Conservation (phyloP, 2,888 invertebrate species). For the Conomelus anceps region DNA sequence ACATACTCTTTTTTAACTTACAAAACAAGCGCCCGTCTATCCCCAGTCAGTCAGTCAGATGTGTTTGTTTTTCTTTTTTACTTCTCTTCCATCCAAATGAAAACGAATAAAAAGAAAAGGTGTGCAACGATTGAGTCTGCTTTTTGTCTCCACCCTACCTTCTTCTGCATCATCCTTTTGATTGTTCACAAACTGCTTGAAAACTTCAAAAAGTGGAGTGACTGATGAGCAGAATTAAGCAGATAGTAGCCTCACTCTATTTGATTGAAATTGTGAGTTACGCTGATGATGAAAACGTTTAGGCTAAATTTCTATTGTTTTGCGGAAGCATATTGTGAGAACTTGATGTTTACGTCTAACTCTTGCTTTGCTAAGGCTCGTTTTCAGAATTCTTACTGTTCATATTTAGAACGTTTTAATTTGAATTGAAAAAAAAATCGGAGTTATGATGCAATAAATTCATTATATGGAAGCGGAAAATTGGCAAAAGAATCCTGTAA, state of each 20-base stretch:
- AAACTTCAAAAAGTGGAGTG: background rate
- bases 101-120: background rate
- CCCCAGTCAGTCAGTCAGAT: background rate
- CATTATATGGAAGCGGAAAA: too few species aligned
- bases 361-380: too few species aligned
- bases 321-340: too few species aligned
- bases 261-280: background rate
- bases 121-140: background rate
- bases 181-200: background rate
- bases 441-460: too few species aligned
- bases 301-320: too few species aligned
- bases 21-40: background rate
- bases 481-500: too few species aligned
- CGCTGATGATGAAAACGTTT: too few species aligned
- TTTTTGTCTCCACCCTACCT: background rate
- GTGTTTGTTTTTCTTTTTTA: background rate
- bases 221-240: background rate
- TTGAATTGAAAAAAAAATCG: too few species aligned
- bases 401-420: too few species aligned
- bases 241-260: background rate
- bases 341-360: too few species aligned
- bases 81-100: background rate
- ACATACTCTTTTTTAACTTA: background rate
- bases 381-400: too few species aligned
- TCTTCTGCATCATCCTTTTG: background rate